Percentiles rank a stretch among this genome's conserved stretches.
Evolutionary conservation across 2,888 invertebrate species (phyloP).

Genomic region (Lasioglossum pauxillum): DNA sequence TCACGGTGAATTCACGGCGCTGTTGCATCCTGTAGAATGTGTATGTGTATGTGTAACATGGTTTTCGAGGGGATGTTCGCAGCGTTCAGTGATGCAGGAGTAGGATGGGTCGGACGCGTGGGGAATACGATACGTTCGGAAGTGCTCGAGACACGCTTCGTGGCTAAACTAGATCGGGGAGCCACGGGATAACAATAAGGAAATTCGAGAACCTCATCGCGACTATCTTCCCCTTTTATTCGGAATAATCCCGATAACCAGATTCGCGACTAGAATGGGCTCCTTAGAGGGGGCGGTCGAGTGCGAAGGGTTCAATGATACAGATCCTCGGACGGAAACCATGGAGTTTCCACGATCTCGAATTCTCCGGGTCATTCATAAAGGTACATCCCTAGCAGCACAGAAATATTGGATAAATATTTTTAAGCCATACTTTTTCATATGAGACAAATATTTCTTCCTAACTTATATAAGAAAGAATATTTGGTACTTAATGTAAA

Average conservation of each 20-base stretch:
- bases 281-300: neutral
- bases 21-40: neutral
- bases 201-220: neutral
- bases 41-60: neutral
- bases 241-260: neutral
- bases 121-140: conserved; percentile 22
- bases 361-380: neutral
- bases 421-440: too few species aligned
- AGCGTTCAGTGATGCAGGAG: conserved; percentile 27
- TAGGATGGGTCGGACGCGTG: conserved; percentile 32
- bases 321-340: neutral
- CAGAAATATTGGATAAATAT: too few species aligned
- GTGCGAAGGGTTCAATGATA: neutral
- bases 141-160: conserved; percentile 1
- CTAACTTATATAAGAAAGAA: too few species aligned
- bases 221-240: neutral
- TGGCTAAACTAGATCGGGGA: neutral
- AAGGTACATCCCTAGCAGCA: too few species aligned
- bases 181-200: neutral
- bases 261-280: neutral
- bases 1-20: neutral
- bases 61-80: neutral
- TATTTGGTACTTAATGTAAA: too few species aligned
- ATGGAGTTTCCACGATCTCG: neutral
- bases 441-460: too few species aligned